These are phyloP conservation scores for Anagrus nilaparvatae DNA, from an alignment of 1,140 invertebrate genomes.

Conservation along the genomic window DNA sequence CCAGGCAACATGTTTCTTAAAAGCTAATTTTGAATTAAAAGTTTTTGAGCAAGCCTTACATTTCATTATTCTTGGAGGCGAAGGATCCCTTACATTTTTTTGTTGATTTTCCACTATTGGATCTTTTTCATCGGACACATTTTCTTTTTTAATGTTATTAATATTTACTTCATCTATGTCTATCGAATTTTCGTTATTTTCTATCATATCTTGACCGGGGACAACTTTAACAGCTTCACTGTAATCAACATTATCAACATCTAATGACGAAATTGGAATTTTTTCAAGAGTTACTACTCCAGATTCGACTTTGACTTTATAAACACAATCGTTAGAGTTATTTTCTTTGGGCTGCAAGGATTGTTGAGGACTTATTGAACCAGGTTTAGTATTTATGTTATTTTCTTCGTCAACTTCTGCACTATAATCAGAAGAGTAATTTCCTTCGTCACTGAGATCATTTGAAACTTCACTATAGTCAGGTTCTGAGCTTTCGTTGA, in stretches of 20 bases:
- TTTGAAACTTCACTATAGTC: too few species aligned
- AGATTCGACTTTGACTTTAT: constrained; percentile 17
- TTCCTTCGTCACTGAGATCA: too few species aligned
- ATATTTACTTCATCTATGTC: constrained; percentile 15
- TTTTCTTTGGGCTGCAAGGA: constrained; percentile 6
- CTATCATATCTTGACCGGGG: too few species aligned
- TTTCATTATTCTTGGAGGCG: constrained; percentile 13
- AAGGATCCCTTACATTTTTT: constrained; percentile 8
- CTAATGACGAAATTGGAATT: too few species aligned
- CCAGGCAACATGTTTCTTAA: constrained; percentile 37
- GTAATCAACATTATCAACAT: constrained; percentile 9
- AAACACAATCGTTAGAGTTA: not conserved
- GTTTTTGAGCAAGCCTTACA: constrained; percentile 36
- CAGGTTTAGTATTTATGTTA: too few species aligned
- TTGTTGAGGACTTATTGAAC: too few species aligned
- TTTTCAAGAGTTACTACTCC: constrained; percentile 17
- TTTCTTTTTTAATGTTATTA: not conserved
- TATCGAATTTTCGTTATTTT: too few species aligned
- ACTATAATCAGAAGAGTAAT: too few species aligned
- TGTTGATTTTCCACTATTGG: not conserved
- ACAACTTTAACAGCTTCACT: not conserved
- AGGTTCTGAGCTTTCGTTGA: too few species aligned
- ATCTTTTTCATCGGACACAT: constrained; percentile 10
- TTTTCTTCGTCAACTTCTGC: too few species aligned
- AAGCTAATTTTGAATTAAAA: constrained; percentile 27